Percentiles rank a stretch among this genome's conserved stretches.
Evolutionary conservation across 1,140 invertebrate species (phyloP).

Genomic region (Musca domestica): DNA sequence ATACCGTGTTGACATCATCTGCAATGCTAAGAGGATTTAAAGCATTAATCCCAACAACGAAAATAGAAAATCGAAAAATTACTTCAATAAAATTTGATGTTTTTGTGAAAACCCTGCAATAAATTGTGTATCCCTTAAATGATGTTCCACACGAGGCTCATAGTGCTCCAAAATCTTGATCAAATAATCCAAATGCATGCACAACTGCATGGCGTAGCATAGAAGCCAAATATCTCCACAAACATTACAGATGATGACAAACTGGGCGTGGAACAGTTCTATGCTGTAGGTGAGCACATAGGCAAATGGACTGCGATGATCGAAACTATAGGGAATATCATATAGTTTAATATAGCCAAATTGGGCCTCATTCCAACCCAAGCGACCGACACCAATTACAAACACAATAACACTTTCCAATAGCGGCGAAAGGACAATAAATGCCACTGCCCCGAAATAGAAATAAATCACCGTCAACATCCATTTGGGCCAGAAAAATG

Average conservation of each 20-base stretch:
- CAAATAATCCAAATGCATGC: conserved; percentile 36
- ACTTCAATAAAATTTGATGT: conserved; percentile 33
- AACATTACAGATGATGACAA: conserved; percentile 32
- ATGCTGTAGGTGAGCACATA: conserved; percentile 31
- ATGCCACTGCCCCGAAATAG: background rate
- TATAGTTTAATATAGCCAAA: conserved; percentile 1
- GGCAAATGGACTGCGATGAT: conserved; percentile 2
- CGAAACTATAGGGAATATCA: conserved; percentile 18
- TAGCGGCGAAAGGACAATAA: background rate
- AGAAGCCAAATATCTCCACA: conserved; percentile 36
- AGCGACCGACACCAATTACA: background rate
- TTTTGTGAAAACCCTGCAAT: conserved; percentile 32
- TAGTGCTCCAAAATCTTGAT: conserved; percentile 26
- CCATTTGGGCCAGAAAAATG: conserved; percentile 1
- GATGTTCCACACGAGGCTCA: conserved; percentile 24
- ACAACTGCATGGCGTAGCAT: conserved; percentile 34
- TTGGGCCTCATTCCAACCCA: background rate
- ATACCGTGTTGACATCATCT: conserved; percentile 2
- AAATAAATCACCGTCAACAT: background rate
- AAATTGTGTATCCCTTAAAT: conserved; percentile 26
- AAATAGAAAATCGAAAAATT: conserved; percentile 30
- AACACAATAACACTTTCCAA: background rate
- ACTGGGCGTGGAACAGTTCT: conserved; percentile 34
- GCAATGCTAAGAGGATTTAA: conserved; percentile 5
- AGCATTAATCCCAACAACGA: background rate